A percentile compares a stretch with the other conserved stretches of the same genome.
Conservation (phyloP, 2,797 vertebrate genomes). For the Mareca strepera region DNA sequence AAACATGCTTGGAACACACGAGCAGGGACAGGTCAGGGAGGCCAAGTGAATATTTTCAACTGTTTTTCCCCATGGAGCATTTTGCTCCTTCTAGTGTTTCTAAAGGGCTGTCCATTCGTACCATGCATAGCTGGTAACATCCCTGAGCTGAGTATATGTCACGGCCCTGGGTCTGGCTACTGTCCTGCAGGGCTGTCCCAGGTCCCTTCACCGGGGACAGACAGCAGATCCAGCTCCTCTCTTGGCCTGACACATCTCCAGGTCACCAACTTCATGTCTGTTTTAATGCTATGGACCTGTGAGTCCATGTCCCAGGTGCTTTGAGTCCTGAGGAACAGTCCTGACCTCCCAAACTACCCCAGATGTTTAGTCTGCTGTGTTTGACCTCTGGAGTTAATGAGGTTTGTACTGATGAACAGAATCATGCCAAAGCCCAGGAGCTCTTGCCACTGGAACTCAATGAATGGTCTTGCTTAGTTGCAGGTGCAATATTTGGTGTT, state of each 20-base stretch:
- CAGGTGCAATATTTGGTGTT: not conserved
- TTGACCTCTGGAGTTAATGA: not conserved
- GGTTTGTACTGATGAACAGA: not conserved
- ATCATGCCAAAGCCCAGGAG: not conserved
- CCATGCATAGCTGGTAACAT: not conserved
- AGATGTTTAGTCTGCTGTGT: not conserved
- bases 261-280: not conserved
- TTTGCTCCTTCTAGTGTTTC: not conserved
- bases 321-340: not conserved
- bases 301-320: not conserved
- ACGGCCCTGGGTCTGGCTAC: not conserved
- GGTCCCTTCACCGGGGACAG: not conserved
- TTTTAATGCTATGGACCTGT: not conserved
- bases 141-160: not conserved
- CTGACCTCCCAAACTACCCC: not conserved
- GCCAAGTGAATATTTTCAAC: not conserved
- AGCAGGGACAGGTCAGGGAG: not conserved
- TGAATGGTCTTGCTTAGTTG: not conserved
- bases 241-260: not conserved
- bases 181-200: not conserved
- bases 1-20: fast-evolving
- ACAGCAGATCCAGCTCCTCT: not conserved
- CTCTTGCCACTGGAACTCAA: not conserved
- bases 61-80: not conserved
- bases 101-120: not conserved